Base-by-base conservation (phyloP, 2,113 vertebrate species). In the Stegostoma tigrinum region DNA sequence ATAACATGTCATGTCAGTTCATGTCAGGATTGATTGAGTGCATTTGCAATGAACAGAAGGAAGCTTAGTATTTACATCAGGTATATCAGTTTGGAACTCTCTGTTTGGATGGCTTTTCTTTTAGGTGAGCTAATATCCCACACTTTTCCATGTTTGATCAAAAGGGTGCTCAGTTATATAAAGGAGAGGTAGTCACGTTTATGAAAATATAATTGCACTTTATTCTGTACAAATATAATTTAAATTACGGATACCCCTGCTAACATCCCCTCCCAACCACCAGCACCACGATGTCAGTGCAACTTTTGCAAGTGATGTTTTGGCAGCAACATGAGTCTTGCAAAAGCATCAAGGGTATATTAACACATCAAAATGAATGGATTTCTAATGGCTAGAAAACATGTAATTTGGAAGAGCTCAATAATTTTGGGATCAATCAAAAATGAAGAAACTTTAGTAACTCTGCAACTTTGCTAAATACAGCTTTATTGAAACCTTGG, bases 361-460 rank as follows among this genome's bases (percentile, higher is more conserved):
- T 95, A 95, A 95, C 94, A 34, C 94, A 95, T 95, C 94, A 95
- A 95, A 95, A 52, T 95, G 66, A 95, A 48, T 95, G 94, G 67
- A 95, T 95, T 95, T 72, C 94, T 95, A 70, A 95, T 72, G 94
- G 94, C 45, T 95, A 95, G 94, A 95, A 95, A 95, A 95, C 94
- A 95, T 95, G 68, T 95, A 95, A 95, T 95, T 95, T 95, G 68
- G 94, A 95, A 95, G 94, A 95, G 52, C 67, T 95, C 94, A 95
- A 70, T 95, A 95, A 95, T 95, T 95, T 95, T 95, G 94, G 68
- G 30, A 95, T 95, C 94, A 95, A 95, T 95, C 94, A 95, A 95
- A 72, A 95, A 68, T 95, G 94, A 95, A 75, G 94, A 95, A 95
- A 70, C 94, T 95, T 95, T 72, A 95, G 67, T 95, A 95, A 30